A percentile compares a stretch with the other conserved stretches of the same genome.
Conservation (phyloP, 2,797 vertebrate genomes). For the Sebastes nivosus region DNA sequence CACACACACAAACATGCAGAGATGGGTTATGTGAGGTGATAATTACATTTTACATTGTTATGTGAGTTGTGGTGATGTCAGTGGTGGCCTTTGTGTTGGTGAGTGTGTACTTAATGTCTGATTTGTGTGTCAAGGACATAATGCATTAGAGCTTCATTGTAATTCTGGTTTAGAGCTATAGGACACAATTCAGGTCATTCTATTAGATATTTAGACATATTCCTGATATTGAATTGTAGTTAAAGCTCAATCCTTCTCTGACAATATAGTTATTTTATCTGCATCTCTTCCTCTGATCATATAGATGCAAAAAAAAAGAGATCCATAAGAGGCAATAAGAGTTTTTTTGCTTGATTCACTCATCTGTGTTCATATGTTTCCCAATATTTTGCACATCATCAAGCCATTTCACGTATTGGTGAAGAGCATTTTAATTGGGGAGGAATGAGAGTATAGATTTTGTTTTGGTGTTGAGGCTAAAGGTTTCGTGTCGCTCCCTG, state of each 20-base stretch:
- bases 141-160: not conserved
- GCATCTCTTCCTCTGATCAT: not conserved
- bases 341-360: not conserved
- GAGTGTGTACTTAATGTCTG: not conserved
- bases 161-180: not conserved
- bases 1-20: not conserved
- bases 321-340: not conserved
- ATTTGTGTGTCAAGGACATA: not conserved
- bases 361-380: too few relatives aligned
- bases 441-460: constrained; percentile 9
- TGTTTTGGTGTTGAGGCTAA: constrained; percentile 30
- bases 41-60: constrained; percentile 16
- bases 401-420: not conserved
- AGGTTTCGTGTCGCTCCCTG: constrained; percentile 29
- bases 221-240: not conserved
- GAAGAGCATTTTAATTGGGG: constrained; percentile 21
- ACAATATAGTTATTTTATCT: not conserved
- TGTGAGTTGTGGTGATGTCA: constrained; percentile 1
- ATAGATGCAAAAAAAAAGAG: not conserved
- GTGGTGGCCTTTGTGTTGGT: not conserved
- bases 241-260: not conserved
- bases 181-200: not conserved
- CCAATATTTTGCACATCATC: not conserved
- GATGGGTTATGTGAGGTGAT: constrained; percentile 9
- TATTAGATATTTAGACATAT: not conserved